A percentile compares a stretch with the other conserved stretches of the same genome.
Conservation (phyloP, 2,113 vertebrate genomes). For the Xenopus borealis region DNA sequence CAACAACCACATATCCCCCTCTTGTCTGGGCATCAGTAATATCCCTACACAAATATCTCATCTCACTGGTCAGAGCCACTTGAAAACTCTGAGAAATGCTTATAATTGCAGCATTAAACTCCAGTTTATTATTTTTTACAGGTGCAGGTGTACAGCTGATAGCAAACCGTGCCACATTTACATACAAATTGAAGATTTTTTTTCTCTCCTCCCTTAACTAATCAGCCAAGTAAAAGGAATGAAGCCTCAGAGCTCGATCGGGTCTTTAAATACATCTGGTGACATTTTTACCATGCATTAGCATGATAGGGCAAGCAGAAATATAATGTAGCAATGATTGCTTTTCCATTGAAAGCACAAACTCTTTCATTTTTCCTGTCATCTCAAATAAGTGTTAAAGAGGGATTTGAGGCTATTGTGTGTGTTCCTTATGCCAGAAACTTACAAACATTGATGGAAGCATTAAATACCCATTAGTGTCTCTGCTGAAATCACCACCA, state of each 20-base stretch:
- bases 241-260: slow-evolving; percentile 99
- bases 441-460: slow-evolving; percentile 98
- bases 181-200: slow-evolving; percentile 99
- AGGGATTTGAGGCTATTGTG: slow-evolving; percentile 99
- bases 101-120: slow-evolving; percentile 99
- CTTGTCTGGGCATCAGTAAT: slow-evolving; percentile 68
- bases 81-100: slow-evolving; percentile 93
- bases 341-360: slow-evolving; percentile 99
- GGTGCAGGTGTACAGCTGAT: slow-evolving; percentile 97
- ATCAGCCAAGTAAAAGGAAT: slow-evolving; percentile 98
- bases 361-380: slow-evolving; percentile 99
- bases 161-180: slow-evolving; percentile 97
- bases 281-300: slow-evolving; percentile 99
- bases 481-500: slow-evolving; percentile 89
- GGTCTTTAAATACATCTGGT: slow-evolving; percentile 99
- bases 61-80: slow-evolving; percentile 70
- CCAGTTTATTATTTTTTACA: slow-evolving; percentile 98
- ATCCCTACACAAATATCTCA: slow-evolving; percentile 70
- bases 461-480: slow-evolving; percentile 99
- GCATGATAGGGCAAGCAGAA: slow-evolving; percentile 99
- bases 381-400: slow-evolving; percentile 99
- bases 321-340: slow-evolving; percentile 99
- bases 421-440: slow-evolving; percentile 94
- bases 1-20: slow-evolving; percentile 60
- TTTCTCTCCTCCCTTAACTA: slow-evolving; percentile 65